Conservation (phyloP, 2,888 invertebrate genomes). For the Embidobia sp. region DNA sequence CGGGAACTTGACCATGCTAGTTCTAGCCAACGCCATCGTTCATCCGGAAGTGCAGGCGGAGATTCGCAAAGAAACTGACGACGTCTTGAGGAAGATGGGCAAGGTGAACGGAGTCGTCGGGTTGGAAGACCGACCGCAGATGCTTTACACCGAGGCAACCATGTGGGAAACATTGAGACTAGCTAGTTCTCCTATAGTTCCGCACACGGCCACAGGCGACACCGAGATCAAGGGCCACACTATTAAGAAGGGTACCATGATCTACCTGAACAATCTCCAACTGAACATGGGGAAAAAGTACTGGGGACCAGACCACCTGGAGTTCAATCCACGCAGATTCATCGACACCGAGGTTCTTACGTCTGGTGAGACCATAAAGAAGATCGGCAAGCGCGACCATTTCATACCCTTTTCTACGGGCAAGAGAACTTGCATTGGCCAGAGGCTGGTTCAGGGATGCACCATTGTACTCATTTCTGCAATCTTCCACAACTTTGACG, state of each 20-base stretch:
- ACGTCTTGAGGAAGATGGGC: constrained; percentile 68
- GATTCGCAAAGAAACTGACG: constrained; percentile 88
- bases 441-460: constrained; percentile 89
- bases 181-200: constrained; percentile 94
- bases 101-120: constrained; percentile 83
- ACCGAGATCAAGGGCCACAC: constrained; percentile 88
- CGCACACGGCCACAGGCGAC: constrained; percentile 92
- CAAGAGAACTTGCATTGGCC: constrained; percentile 93
- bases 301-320: constrained; percentile 86
- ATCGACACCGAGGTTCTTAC: constrained; percentile 82
- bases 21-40: constrained; percentile 86
- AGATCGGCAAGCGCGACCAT: constrained; percentile 84
- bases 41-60: constrained; percentile 86
- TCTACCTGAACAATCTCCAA: constrained; percentile 92
- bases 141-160: constrained; percentile 92
- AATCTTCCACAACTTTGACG: constrained; percentile 87
- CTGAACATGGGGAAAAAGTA: constrained; percentile 88
- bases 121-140: constrained; percentile 85
- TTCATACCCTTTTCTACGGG: constrained; percentile 94
- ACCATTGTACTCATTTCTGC: constrained; percentile 88
- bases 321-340: constrained; percentile 90
- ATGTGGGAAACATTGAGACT: constrained; percentile 90
- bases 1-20: constrained; percentile 91
- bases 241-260: constrained; percentile 89
- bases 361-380: constrained; percentile 66